Percentiles rank a stretch among this genome's conserved stretches.
phyloP scores from a whole-genome alignment of 2,113 vertebrate genomes.

The Trachemys scripta region DNA sequence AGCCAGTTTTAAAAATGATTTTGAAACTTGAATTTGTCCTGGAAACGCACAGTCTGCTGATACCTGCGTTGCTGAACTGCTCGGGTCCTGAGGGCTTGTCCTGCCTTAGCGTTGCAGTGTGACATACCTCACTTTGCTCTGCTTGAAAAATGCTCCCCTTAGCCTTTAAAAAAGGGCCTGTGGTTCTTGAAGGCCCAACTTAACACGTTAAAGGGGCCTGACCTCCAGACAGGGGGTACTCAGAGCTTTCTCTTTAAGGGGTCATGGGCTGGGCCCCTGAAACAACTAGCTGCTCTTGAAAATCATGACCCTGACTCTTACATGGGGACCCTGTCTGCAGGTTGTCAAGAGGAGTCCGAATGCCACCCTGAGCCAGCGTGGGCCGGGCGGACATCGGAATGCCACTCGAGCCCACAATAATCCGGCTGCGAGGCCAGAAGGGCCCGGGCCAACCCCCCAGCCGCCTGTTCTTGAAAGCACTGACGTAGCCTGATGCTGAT shows the following conservation, averaged over 20 bases:
- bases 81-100: not conserved
- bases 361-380: not conserved
- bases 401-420: not conserved
- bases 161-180: not conserved
- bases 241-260: not conserved
- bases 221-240: too few relatives aligned
- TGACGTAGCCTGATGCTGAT: not conserved
- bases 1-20: constrained; percentile 27
- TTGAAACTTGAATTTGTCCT: constrained; percentile 74
- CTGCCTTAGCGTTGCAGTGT: not conserved
- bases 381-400: not conserved
- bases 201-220: not conserved
- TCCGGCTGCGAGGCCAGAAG: not conserved
- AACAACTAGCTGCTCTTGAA: not conserved
- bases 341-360: not conserved
- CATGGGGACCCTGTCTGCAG: not conserved
- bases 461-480: not conserved
- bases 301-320: not conserved
- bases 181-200: not conserved
- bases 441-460: not conserved
- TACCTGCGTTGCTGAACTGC: constrained; percentile 42
- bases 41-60: not conserved
- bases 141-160: not conserved
- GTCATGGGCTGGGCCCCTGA: not conserved
- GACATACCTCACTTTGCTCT: not conserved